Base-by-base conservation (phyloP, 2,888 invertebrate genomes). In the Chymomyza fuscimana region DNA sequence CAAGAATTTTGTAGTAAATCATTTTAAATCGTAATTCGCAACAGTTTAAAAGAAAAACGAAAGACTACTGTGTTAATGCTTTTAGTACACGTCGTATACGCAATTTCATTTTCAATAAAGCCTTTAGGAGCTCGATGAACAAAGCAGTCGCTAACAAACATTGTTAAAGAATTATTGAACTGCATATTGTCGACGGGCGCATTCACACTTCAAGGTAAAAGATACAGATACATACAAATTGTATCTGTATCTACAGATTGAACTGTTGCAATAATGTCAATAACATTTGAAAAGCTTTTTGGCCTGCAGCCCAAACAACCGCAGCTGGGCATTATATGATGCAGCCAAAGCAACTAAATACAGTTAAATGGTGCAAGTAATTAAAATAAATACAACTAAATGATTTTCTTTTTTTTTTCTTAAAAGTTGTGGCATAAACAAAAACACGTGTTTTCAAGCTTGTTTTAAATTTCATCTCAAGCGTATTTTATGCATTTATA, bases 321-420 rank as follows among this genome's bases (percentile, higher is more conserved):
- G 54, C 54, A 54, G 54, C 54, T 54, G 54, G 54, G 16, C 40
- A 46, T 46, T 12, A 46, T 32, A 32, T 32, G 40, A 12, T 46
- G 12, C 12, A 46, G 40, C 12, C 2, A 46, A 46, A 46, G 10
- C 40, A 40, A 40, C 40, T 40, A 10, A 40, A 9, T 40, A 40
- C 4, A 40, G 63, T 68, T 59, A 71, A 77, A 83, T 83, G 74
- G 77, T 79, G 70, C 83, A 81, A 68, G 73, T 74, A 80, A 81
- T 75, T 74, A 61, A 76, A 73, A 81, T 81, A 82, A 40, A 32
- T 32, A 25, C 25, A 25, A 25, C 25, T 25, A 25, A 25, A 25
- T 25, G 32, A 32, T 32, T 32, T 32, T 32, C 32, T 32, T 32
- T 32, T 32, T 32, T 32, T 3, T 32, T 32, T 2, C 6, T 6